A percentile compares a stretch with the other conserved stretches of the same genome.
These are phyloP conservation scores for Burhinus oedicnemus DNA, from an alignment of 2,113 vertebrate species.

Conservation along the genomic window DNA sequence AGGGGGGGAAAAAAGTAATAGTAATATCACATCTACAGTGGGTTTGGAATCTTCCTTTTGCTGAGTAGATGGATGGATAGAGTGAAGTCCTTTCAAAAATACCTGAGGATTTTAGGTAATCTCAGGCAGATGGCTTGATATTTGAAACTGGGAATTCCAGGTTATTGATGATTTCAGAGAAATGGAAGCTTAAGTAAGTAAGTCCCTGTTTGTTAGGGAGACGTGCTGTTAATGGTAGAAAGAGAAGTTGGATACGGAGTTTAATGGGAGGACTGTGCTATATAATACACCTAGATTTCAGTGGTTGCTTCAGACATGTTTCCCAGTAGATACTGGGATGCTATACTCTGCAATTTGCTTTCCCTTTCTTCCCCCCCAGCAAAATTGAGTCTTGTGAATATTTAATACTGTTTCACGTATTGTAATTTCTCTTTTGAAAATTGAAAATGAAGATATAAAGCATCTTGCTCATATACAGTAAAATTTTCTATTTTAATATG, in stretches of 20 bases:
- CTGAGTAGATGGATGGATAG: not conserved
- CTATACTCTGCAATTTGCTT: not conserved
- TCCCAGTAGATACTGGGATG: not conserved
- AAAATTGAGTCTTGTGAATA: not conserved
- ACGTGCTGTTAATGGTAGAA: not conserved
- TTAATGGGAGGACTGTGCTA: not conserved
- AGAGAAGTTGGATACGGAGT: not conserved
- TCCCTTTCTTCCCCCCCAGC: not conserved
- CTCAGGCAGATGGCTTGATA: not conserved
- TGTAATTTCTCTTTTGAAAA: conserved; percentile 6
- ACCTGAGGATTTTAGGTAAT: not conserved
- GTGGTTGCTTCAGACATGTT: not conserved
- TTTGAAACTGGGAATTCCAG: not conserved
- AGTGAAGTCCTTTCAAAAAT: not conserved
- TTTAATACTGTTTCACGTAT: not conserved
- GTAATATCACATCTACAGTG: not conserved
- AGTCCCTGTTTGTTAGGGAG: not conserved
- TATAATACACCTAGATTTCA: not conserved
- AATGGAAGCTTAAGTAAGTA: not conserved
- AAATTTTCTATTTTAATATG: conserved; percentile 42
- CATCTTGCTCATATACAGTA: not conserved
- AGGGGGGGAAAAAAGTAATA: not conserved
- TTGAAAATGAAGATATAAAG: not conserved
- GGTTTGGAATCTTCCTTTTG: not conserved
- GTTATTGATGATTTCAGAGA: not conserved